Percentiles rank a stretch among this genome's conserved stretches.
Evolutionary conservation across 1,140 invertebrate genomes (phyloP).

Genomic region (Drosophila sulfurigaster): DNA sequence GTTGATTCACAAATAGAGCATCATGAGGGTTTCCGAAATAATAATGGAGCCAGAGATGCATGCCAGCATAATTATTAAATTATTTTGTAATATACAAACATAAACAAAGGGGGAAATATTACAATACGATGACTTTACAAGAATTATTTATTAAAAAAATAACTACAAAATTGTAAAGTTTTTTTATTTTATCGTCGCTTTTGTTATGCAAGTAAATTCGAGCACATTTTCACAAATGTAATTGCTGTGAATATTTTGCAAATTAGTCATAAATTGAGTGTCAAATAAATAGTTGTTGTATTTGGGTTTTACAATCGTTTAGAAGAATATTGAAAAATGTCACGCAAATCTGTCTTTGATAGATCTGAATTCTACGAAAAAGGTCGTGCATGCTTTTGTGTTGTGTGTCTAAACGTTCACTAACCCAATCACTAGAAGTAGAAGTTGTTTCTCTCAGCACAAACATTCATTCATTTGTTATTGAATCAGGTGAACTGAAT

Average conservation of each 20-base stretch:
- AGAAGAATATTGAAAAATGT: constrained; percentile 28
- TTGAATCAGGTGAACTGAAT: constrained; percentile 41
- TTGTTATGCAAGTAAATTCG: not conserved
- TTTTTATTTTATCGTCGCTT: not conserved
- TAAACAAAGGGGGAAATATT: not conserved
- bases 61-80: not conserved
- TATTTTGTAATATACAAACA: not conserved
- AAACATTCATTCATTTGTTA: constrained; percentile 18
- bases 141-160: no score
- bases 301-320: constrained; percentile 14
- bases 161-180: not conserved
- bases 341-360: constrained; percentile 22
- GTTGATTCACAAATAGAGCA: not conserved
- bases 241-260: constrained; percentile 9
- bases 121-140: no score
- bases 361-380: constrained; percentile 8
- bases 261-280: not conserved
- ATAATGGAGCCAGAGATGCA: not conserved
- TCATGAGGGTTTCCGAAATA: not conserved
- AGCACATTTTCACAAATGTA: not conserved
- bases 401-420: constrained; percentile 27
- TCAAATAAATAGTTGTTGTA: not conserved
- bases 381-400: constrained; percentile 5
- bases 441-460: not conserved
- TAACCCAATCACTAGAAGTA: constrained; percentile 8